A percentile compares a stretch with the other conserved stretches of the same genome.
These are phyloP conservation scores for Botia almorhae DNA, from an alignment of 2,797 vertebrate species.

Conservation along the genomic window DNA sequence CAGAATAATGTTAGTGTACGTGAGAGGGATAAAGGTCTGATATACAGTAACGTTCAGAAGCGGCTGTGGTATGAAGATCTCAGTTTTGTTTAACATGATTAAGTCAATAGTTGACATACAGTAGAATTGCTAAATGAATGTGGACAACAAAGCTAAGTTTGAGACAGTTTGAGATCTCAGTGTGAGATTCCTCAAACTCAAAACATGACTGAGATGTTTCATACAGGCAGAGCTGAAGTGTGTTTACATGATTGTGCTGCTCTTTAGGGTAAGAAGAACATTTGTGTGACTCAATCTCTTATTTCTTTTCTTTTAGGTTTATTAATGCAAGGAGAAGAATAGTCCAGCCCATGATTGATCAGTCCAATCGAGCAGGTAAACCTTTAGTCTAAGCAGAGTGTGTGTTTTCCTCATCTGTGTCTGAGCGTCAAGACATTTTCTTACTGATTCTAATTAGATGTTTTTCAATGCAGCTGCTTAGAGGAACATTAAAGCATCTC, in stretches of 20 bases:
- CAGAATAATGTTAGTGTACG: slow-evolving; percentile 68
- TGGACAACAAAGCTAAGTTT: not conserved
- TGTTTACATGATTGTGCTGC: slow-evolving; percentile 70
- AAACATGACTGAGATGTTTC: slow-evolving; percentile 74
- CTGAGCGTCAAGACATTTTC: slow-evolving; percentile 61
- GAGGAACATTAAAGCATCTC: slow-evolving; percentile 87
- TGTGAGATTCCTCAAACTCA: not conserved
- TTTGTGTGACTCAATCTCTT: slow-evolving; percentile 65
- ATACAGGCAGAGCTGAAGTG: too few species aligned
- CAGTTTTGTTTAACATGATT: too few species aligned
- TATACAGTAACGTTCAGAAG: not conserved
- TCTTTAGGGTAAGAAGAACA: slow-evolving; percentile 73
- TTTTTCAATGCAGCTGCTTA: slow-evolving; percentile 90
- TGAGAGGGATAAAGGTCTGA: slow-evolving; percentile 20
- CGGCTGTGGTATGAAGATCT: too few species aligned
- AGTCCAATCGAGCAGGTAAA: slow-evolving; percentile 99
- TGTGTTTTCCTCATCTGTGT: slow-evolving; percentile 58
- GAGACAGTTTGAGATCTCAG: not conserved
- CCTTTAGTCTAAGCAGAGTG: slow-evolving; percentile 34
- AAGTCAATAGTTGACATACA: too few species aligned
- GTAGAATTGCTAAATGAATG: too few species aligned
- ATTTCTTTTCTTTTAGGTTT: slow-evolving; percentile 88
- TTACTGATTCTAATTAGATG: slow-evolving; percentile 88
- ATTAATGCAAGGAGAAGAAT: slow-evolving; percentile 99
- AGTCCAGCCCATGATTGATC: slow-evolving; percentile 99